Base-by-base conservation (phyloP, 2,113 vertebrate genomes). In the Rhynchomys soricoides region DNA sequence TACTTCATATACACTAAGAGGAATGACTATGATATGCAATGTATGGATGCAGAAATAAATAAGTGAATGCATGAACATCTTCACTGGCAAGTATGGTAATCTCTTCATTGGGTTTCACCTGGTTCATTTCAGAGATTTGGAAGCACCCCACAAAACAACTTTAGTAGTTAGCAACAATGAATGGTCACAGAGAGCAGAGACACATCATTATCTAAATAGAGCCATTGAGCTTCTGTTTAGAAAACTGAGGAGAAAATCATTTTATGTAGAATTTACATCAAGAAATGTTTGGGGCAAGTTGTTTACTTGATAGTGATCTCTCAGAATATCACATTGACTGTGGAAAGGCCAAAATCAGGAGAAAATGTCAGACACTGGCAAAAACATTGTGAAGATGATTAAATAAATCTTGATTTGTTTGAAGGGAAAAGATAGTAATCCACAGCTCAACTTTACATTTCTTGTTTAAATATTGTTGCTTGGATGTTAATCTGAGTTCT, bases 401-500 rank as follows among this genome's bases (percentile, higher is more conserved):
- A 78, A 95, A 78, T 97, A 97, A 98, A 97, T 89, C 26, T 92
- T 95, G 82, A 87, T 95, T 96, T 97, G 79, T 98, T 95, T 97
- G 94, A 96, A 96, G 43, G 78, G 73, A 74, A 97, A 97, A 96
- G 96, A 97, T 89, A 75, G 29, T 96, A 96, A 95, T 95, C 94
- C 93, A 91, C 57, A 91, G 91, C 52, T 96, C 93, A 86, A 94
- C 62, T 95, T 96, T 95, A 97, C 95, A 97, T 97, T 97, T 97
- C 95, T 93, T 97, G 86, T 97, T 94, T 97, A 97, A 97, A 95
- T 96, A 96, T 96, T 97, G 89, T 89, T 96, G 89, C 87, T 91
- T 97, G 86, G 94, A 96, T 95, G 90, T 94, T 95, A 95, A 97
- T 94, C 95, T 81, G 31, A 68, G 82, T 89, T 85, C 64, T 57